Evolutionary conservation across 92 coral and sea anemone genomes (phyloP).

Genomic region (Porites rus): DNA sequence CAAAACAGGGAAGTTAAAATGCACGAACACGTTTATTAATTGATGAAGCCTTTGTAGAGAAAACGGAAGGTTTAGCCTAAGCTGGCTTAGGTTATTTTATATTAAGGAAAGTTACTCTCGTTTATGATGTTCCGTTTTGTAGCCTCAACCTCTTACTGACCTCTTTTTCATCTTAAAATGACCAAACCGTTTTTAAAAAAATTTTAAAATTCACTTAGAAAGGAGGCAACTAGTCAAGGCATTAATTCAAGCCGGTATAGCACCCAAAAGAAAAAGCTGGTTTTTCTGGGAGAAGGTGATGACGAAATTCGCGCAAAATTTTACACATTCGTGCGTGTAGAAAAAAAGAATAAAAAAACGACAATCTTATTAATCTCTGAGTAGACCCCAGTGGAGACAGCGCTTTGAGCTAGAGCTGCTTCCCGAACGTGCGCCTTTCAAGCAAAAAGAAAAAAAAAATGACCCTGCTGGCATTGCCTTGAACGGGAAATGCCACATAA

Average conservation of each 20-base stretch:
- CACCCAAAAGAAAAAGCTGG: too few relatives aligned
- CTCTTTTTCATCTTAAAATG: too few relatives aligned
- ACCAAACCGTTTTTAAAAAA: too few relatives aligned
- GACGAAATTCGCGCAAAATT: too few relatives aligned
- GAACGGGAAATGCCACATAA: not conserved
- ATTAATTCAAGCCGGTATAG: too few relatives aligned
- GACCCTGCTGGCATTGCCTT: too few relatives aligned
- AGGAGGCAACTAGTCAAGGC: too few relatives aligned
- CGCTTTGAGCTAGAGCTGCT: slow-evolving; percentile 16
- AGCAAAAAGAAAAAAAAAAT: not conserved
- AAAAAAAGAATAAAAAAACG: not conserved
- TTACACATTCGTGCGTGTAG: too few relatives aligned
- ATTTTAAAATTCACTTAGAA: too few relatives aligned
- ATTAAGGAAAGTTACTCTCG: not conserved
- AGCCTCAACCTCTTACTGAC: not conserved
- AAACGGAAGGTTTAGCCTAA: not conserved
- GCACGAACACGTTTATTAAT: slow-evolving; percentile 4
- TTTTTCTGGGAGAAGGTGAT: too few relatives aligned
- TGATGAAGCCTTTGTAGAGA: not conserved
- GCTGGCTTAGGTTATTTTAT: not conserved
- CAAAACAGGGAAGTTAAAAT: not conserved
- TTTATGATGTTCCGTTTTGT: not conserved
- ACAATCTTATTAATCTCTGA: not conserved
- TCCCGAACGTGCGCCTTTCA: not conserved
- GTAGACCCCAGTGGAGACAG: not conserved